Conservation (phyloP, 2,888 invertebrate species). For the Agrochola macilenta region DNA sequence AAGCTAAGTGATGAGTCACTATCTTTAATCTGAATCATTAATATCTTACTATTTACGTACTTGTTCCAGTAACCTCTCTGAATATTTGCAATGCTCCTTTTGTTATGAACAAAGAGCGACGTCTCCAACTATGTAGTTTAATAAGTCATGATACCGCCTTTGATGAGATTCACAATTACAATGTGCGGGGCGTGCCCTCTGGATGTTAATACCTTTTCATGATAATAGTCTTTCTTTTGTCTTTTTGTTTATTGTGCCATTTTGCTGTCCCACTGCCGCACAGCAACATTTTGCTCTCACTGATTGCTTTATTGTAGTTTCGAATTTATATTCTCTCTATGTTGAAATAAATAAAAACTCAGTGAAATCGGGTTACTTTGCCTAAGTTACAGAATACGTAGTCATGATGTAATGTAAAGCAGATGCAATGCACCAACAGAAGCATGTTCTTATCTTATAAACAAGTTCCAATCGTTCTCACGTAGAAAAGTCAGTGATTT, state of each 20-base stretch:
- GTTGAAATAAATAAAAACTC: not conserved
- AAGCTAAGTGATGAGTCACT: conserved; percentile 75
- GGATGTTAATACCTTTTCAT: conserved; percentile 71
- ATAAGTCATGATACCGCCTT: conserved; percentile 70
- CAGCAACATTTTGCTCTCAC: conserved; percentile 58
- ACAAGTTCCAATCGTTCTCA: conserved; percentile 45
- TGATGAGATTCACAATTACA: conserved; percentile 71
- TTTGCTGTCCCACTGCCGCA: conserved; percentile 69
- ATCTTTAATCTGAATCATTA: conserved; percentile 75
- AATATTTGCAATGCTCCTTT: conserved; percentile 74
- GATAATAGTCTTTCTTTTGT: conserved; percentile 73
- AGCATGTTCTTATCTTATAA: conserved; percentile 38
- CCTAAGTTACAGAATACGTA: conserved; percentile 10
- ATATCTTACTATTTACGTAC: conserved; percentile 71
- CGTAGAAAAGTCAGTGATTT: conserved; percentile 55
- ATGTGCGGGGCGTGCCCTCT: conserved; percentile 70
- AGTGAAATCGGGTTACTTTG: not conserved
- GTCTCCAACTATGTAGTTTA: conserved; percentile 67
- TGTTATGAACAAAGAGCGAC: conserved; percentile 76
- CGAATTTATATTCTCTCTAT: conserved; percentile 5
- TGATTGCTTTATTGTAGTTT: conserved; percentile 35
- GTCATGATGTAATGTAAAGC: conserved; percentile 4
- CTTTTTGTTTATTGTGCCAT: conserved; percentile 77
- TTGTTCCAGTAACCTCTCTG: conserved; percentile 81
- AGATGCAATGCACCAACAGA: conserved; percentile 21